phyloP scores from a whole-genome alignment of 2,888 invertebrate genomes.

The Drosophila meridiana region DNA sequence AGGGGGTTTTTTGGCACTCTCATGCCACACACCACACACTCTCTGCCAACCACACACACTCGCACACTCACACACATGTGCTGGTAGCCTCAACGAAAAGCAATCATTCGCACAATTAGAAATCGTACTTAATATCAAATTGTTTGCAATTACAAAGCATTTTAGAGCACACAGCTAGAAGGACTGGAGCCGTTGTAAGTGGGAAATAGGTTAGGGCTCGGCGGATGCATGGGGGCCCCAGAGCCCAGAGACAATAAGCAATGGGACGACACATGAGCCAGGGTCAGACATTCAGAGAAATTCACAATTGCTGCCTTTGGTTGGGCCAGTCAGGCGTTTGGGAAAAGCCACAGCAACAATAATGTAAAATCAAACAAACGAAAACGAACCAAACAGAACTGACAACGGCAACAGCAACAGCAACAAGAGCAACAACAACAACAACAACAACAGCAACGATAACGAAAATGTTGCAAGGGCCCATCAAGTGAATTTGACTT shows the following conservation, averaged over 20 bases:
- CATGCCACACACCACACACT: conserved; percentile 8
- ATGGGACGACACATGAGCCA: conserved; percentile 52
- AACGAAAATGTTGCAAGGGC: conserved; percentile 58
- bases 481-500: conserved; percentile 75
- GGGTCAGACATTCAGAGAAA: conserved; percentile 42
- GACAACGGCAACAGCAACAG: conserved; percentile 22
- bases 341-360: conserved; percentile 51
- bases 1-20: conserved; percentile 15
- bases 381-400: conserved; percentile 40
- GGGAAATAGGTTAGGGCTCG: background rate
- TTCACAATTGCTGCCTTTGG: conserved; percentile 54
- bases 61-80: conserved; percentile 5
- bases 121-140: conserved; percentile 78
- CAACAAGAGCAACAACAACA: conserved; percentile 11
- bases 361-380: conserved; percentile 57
- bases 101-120: conserved; percentile 77
- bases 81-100: conserved; percentile 55
- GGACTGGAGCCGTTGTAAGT: conserved; percentile 13
- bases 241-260: conserved; percentile 34
- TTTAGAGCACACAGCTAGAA: conserved; percentile 47
- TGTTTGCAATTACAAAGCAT: conserved; percentile 77
- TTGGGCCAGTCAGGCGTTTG: conserved; percentile 37
- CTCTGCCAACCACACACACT: conserved; percentile 3
- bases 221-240: background rate
- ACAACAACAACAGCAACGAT: conserved; percentile 44